Percentiles rank a stretch among this genome's conserved stretches.
Evolutionary conservation across 2,797 vertebrate genomes (phyloP).

Genomic region (Pangasius krempfi): DNA sequence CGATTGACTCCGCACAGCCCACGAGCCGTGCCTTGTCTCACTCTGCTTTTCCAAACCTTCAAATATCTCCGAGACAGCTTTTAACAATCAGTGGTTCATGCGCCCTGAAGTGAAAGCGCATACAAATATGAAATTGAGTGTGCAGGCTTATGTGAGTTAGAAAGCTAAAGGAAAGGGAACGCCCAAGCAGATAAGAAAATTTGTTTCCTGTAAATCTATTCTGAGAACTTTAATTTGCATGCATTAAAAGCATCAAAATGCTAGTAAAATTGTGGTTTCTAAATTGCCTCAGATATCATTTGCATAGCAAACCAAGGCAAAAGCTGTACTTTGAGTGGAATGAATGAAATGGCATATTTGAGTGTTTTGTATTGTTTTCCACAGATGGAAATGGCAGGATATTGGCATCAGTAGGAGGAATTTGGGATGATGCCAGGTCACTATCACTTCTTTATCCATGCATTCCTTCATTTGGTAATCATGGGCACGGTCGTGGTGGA

Average conservation of each 20-base stretch:
- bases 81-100: conserved; percentile 59
- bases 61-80: conserved; percentile 55
- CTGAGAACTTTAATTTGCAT: background rate
- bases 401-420: background rate
- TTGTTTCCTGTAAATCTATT: conserved; percentile 9
- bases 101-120: conserved; percentile 58
- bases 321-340: background rate
- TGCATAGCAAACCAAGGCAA: background rate
- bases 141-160: conserved; percentile 22
- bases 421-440: background rate
- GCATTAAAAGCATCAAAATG: conserved; percentile 13
- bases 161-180: background rate
- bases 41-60: conserved; percentile 39
- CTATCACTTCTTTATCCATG: background rate
- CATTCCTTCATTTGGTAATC: background rate
- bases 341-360: conserved; percentile 14
- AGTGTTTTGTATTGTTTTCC: conserved; percentile 42
- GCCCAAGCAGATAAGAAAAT: conserved; percentile 4
- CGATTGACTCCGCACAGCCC: background rate
- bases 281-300: conserved; percentile 25
- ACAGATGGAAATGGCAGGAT: conserved; percentile 44
- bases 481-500: background rate
- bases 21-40: conserved; percentile 21
- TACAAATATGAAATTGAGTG: conserved; percentile 52
- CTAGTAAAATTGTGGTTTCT: background rate